Base-by-base conservation (phyloP, 64 coral and sea anemone genomes). In the Pachyseris speciosa region DNA sequence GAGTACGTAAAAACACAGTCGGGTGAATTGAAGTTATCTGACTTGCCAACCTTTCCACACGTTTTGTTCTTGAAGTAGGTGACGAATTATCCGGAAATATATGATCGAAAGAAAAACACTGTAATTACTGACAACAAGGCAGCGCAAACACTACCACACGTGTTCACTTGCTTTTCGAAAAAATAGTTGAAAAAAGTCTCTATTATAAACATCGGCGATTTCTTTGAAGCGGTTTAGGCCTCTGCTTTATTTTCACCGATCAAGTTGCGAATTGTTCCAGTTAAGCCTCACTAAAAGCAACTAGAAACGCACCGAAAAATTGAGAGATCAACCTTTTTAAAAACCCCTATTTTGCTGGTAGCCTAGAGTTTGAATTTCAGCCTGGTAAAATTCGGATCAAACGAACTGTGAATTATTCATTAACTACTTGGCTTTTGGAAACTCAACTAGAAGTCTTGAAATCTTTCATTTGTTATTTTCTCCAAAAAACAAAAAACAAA, bases 31-130 rank as follows among this genome's bases (percentile, higher is more conserved):
- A 55, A 86, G 72, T 86, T 75, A 86, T 86, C 85, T 86, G 65
- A 25, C 63, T 75, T 64, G 55, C 61, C 63, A 97, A 89, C 86
- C 86, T 93, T 87, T 97, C 95, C 71, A 52, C 70, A 93, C 72
- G 45, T 90, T 86, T 72, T 75, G 75, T 83, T 40, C 59, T 27
- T 86, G 80, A 80, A 93, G 91, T 93, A 90, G 86, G 86, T 94
- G 91, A 78, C 93, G 80, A 97, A 93, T 84, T 55, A 52, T 25
- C 91, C 95, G 91, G 95, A 93, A 93, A 92, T 86, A n/a, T 72
- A 28, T 61, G 91, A 91, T 85, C 57, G 78, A 79, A 93, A 85
- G 39, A 83, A 89, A 87, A 89, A 47, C 66, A 51, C 69, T 19
- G 53, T 69, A 93, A 94, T 94, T 61, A 83, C 6, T 29, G 34